Base-by-base conservation (phyloP, 2,113 vertebrate species). In the Siniperca knerii region DNA sequence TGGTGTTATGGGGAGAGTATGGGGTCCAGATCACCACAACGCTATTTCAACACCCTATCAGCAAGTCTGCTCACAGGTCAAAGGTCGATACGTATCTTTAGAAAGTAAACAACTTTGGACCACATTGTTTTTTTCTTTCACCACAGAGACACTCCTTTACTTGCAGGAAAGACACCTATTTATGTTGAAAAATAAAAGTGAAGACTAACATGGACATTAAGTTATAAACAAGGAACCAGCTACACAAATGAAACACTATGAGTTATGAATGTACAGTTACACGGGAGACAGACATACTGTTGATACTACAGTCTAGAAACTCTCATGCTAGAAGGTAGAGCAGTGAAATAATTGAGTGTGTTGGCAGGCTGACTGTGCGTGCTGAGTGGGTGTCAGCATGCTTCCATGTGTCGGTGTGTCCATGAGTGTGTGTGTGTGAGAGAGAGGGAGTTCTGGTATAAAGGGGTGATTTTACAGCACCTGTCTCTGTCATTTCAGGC, bases 401-500 rank as follows among this genome's bases (percentile, higher is more conserved):
- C 25, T 54, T 85, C 73, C 78, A 79, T 83, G 80, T 81, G 77
- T 73, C 55, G 67, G 33, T 48, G 75, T 85, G 74, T 68, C 78
- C 40, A 44, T 78, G 42, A 65, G 60, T 83, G 70, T 79, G 80
- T 60, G 80, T 71, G 40, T 58, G 75, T 60, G 68, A 58, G 57
- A 40, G 62, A 18, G 66, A 16, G 65, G 46, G 48, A 72, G 70
- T 69, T 81, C 35, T 88, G 77, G 81, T 77, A 77, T 79, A 87
- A 89, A 86, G 69, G 69, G 67, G 12, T 65, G 74, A 75, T 89
- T 94, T 84, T 75, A 75, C 84, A 90, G 77, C 95, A 95, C 93
- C 93, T 95, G 94, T 92, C 91, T 88, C 90, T 91, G 92, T 93
- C 92, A 87, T 76, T 86, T 92, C 52, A 93, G 81, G 73, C 79